Base-by-base conservation (phyloP, 2,888 invertebrate species). In the Criorhina ranunculi region DNA sequence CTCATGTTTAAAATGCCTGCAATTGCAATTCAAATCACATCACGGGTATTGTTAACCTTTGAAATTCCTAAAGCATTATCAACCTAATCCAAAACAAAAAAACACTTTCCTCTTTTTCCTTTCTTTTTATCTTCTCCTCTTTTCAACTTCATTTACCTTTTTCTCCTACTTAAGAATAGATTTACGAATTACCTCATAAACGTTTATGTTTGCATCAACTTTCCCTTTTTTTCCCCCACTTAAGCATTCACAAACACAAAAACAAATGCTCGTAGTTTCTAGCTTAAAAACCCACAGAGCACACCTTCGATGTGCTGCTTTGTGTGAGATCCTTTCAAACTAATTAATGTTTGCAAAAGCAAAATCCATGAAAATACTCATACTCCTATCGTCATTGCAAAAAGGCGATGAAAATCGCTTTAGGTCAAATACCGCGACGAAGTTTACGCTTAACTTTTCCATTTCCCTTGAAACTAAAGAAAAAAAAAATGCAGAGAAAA, bases 381-480 rank as follows among this genome's bases (percentile, higher is more conserved):
- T n/a, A n/a, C 55, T 78, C 42, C 62, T 44, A 31, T 66, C 42
- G 31, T 46, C 59, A 40, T 42, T 40, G 31, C 53, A 59, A 64
- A 57, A 9, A 53, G 73, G 42, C 35, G 67, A 33, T 62, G 46
- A 70, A 46, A 70, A 66, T 57, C 64, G 85, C 85, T 85, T 66
- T 24, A 53, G 85, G 85, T 80, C 80, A 85, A 80, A 80, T 67
- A 66, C 80, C 85, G 62, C 64, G 73, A 67, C 79, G 55, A 83
- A 83, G 62, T 83, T 83, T 64, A 46, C 67, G 64, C 70, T 85
- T 75, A 85, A 85, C 85, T 85, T 85, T 85, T 55, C 66, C 51
- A 85, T 79, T 85, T 85, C 75, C 73, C 33, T 69, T 53, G 15
- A 24, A 44, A n/a, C 31, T 29, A 24, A 59, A 17, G n/a, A 31